Percentiles rank a stretch among this genome's conserved stretches.
Evolutionary conservation across 2,888 invertebrate genomes (phyloP).

Genomic region (Harpalus rufipes): DNA sequence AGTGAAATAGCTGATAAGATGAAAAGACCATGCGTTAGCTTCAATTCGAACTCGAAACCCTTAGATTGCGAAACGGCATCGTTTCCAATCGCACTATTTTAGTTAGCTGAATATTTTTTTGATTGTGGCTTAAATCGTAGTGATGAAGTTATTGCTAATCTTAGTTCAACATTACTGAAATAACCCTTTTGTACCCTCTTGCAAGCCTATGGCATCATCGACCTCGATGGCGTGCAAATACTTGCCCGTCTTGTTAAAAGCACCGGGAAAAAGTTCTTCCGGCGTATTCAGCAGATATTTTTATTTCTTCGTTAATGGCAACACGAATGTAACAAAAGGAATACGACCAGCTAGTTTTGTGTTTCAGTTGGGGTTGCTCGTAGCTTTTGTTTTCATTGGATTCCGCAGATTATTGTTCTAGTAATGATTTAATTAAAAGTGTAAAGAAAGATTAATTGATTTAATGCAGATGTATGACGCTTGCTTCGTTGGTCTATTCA

Average conservation of each 20-base stretch:
- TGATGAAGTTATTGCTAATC: background rate
- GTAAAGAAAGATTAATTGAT: constrained; percentile 53
- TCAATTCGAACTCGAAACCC: too few species aligned
- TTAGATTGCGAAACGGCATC: too few species aligned
- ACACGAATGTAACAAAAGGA: constrained; percentile 28
- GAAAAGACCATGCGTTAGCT: too few species aligned
- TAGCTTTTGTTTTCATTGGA: constrained; percentile 25
- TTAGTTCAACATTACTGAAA: background rate
- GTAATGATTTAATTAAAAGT: constrained; percentile 33
- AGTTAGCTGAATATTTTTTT: too few species aligned
- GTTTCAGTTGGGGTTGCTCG: background rate
- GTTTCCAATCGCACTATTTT: too few species aligned
- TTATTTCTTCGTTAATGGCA: constrained; percentile 50
- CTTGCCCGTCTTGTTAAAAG: constrained; percentile 40
- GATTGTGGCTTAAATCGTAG: background rate
- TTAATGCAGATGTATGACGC: constrained; percentile 28
- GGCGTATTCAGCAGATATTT: constrained; percentile 46
- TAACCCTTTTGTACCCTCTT: background rate
- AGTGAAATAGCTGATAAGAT: too few species aligned
- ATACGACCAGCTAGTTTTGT: constrained; percentile 8
- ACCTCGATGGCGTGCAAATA: constrained; percentile 36
- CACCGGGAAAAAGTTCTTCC: constrained; percentile 43
- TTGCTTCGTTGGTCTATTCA: constrained; percentile 37
- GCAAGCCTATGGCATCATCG: background rate
- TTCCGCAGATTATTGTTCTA: constrained; percentile 31